Conservation (phyloP, 2,888 invertebrate species). For the Drosophila kanekoi region DNA sequence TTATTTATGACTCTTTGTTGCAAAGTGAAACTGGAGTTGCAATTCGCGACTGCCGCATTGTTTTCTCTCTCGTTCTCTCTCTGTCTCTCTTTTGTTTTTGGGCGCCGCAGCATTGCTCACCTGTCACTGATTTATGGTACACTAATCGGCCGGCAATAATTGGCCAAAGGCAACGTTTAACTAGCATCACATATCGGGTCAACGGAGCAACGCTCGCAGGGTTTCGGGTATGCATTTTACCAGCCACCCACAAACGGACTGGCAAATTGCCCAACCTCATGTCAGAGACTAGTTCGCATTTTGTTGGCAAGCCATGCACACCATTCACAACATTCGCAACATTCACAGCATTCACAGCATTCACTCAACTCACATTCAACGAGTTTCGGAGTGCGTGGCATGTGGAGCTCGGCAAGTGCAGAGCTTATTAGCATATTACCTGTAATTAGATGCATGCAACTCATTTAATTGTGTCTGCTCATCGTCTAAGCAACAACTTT, state of each 20-base stretch:
- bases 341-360: conserved; percentile 3
- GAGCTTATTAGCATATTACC: conserved; percentile 80
- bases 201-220: conserved; percentile 5
- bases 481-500: conserved; percentile 39
- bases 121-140: conserved; percentile 71
- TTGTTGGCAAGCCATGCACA: conserved; percentile 1
- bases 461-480: conserved; percentile 76
- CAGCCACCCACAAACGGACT: background rate
- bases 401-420: conserved; percentile 13
- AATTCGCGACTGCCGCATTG: conserved; percentile 26
- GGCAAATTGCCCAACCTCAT: conserved; percentile 9
- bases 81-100: background rate
- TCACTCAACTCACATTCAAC: conserved; percentile 3
- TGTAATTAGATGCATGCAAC: conserved; percentile 80
- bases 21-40: conserved; percentile 14
- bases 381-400: conserved; percentile 50
- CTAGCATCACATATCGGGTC: conserved; percentile 37
- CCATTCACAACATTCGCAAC: conserved; percentile 4
- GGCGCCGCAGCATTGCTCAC: conserved; percentile 47
- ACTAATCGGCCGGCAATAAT: conserved; percentile 71
- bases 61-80: conserved; percentile 6
- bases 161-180: conserved; percentile 37
- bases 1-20: conserved; percentile 81
- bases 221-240: background rate
- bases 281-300: background rate